Conservation (phyloP, 2,888 invertebrate genomes). For the Torymus texanus region DNA sequence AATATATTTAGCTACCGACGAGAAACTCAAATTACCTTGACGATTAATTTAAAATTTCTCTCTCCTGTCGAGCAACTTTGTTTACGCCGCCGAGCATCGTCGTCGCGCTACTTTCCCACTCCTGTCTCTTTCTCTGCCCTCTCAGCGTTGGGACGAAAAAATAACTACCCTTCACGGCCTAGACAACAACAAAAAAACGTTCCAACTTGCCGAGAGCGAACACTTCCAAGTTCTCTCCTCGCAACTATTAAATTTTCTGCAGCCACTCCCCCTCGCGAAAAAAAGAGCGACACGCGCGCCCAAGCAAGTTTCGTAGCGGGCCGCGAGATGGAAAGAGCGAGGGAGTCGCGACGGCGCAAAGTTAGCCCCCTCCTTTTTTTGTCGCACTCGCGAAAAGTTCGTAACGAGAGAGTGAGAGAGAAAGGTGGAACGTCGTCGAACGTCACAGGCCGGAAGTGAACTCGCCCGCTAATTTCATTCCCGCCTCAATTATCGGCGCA, state of each 20-base stretch:
- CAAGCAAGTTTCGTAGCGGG: not conserved
- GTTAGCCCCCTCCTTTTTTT: slow-evolving; percentile 13
- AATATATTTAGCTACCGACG: no score
- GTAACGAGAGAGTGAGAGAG: slow-evolving; percentile 6
- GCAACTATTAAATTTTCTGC: slow-evolving; percentile 45
- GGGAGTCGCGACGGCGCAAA: slow-evolving; percentile 3
- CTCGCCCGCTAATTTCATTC: slow-evolving; percentile 27
- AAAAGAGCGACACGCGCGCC: not conserved
- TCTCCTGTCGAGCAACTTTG: no score
- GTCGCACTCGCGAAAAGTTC: not conserved
- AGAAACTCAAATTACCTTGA: no score
- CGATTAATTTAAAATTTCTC: no score
- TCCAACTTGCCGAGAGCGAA: not conserved
- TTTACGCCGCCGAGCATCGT: no score
- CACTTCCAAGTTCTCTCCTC: slow-evolving; percentile 14
- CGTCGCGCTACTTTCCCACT: no score
- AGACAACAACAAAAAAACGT: not conserved
- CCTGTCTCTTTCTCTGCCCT: no score
- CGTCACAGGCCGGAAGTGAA: slow-evolving; percentile 14
- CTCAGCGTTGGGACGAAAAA: not conserved
- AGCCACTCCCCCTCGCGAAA: not conserved
- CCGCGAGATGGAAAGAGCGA: slow-evolving; percentile 2
- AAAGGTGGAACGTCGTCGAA: not conserved
- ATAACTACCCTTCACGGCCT: no score
- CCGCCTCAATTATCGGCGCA: slow-evolving; percentile 19